Evolutionary conservation across 2,888 invertebrate genomes (phyloP), one percentile per base, ranked within the genome.

Genomic region (Zonitis immaculata): DNA sequence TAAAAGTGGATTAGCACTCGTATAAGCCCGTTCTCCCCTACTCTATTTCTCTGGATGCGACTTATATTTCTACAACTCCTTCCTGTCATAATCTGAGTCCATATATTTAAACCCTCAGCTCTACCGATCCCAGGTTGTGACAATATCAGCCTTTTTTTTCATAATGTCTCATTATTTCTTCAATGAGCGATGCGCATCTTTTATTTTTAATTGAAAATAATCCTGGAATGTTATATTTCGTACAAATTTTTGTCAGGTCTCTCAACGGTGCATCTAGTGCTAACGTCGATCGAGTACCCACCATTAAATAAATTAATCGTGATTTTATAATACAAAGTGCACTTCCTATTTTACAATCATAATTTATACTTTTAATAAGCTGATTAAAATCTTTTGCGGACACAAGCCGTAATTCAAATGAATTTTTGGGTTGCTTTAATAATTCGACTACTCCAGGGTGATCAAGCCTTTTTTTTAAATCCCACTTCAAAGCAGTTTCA

Each of bases 381-480:
- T 45, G 1, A 8, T 45, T 27, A 14, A 26, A 49, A 9, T 25
- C 43, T 11, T 5, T 3, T 43, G n/a, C 18, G 1, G 20, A 14
- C 1, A 50, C 6, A 5, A 16, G 6, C 3, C 43, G 25, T 35
- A 59, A 50, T 46, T 58, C 52, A 18, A 55, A 22, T 7, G 28
- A 46, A 22, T 55, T 30, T 32, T 43, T 11, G 3, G 57, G 59
- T n/a, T 30, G 39, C 42, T 55, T 48, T 26, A 58, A 42, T 26
- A 56, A 20, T 51, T 58, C 55, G n/a, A 56, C 46, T 28, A 55
- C 32, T 28, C 47, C 54, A 25, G 59, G 45, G 22, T 51, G 54
- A 46, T 42, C 54, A 39, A 20, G 18, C 46, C 42, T 35, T 8
- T 51, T 12, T 14, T 22, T 28, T 45, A 42, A 11, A 7, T 8